Evolutionary conservation across 2,113 vertebrate species (phyloP), one percentile per base, ranked within the genome.

Genomic region (Tenebrosternarchus preto): DNA sequence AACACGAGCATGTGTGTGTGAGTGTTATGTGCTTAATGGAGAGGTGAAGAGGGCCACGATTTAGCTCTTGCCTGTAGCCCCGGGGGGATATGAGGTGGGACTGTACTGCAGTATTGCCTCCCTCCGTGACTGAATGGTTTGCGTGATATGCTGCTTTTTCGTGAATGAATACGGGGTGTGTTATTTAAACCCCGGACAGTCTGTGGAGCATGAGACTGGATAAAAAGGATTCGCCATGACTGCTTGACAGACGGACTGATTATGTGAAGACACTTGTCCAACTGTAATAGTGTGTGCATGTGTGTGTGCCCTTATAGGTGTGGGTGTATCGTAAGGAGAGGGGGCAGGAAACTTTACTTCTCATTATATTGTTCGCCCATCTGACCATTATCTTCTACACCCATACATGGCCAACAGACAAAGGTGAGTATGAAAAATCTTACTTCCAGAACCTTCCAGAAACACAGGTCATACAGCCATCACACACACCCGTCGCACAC

Each of bases 11-110:
- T 77, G 73, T 77, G 73, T 77, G 73, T 71, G 66, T 16, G 64
- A 67, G 75, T 61, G 75, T 81, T 66, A 57, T 66, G 31, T 72
- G 60, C 53, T 78, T 77, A 80, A 66, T 83, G 66, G 78, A 75
- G 70, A 70, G 76, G 74, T 83, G 55, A 75, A 70, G 76, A 74
- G 12, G 57, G 70, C 70, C 60, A 24, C 36, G 76, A 73, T 82
- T 73, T 73, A 66, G 61, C 27, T 80, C 72, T 27, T 3, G 56
- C 22, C 63, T 61, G 20, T 33, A 66, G 55, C 71, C 70, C 71
- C 55, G 6, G 33, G 66, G n/a, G 77, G 72, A 82, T 55, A 36
- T 50, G 25, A 69, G 27, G 61, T 74, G 59, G 39, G 17, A 78
- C 83, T 69, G 80, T 84, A 63, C 24, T 12, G 19, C 33, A 55